Conservation (phyloP, 2,888 invertebrate species). For the Eumacrocentrus americanus region DNA sequence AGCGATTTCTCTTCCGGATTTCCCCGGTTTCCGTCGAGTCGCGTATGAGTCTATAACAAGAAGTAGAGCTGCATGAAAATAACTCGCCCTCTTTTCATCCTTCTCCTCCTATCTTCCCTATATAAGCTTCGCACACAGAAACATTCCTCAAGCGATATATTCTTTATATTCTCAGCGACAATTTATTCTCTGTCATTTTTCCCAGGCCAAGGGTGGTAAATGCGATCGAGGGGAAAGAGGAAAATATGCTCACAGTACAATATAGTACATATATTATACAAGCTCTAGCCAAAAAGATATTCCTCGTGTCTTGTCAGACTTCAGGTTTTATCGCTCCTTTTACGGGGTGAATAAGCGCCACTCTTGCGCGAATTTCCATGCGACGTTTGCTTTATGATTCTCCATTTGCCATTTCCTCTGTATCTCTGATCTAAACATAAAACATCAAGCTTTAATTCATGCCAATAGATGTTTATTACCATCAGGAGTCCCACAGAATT, state of each 20-base stretch:
- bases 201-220: slow-evolving; percentile 34
- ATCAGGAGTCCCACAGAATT: no score
- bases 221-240: slow-evolving; percentile 20
- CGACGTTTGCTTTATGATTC: slow-evolving; percentile 49
- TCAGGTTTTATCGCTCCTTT: slow-evolving; percentile 53
- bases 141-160: slow-evolving; percentile 32
- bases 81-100: slow-evolving; percentile 17
- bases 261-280: not conserved
- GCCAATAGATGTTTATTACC: no score
- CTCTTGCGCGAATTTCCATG: slow-evolving; percentile 55
- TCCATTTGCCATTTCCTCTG: slow-evolving; percentile 39
- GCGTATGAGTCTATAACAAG: slow-evolving; percentile 32
- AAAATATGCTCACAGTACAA: slow-evolving; percentile 19
- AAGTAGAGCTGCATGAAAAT: slow-evolving; percentile 27
- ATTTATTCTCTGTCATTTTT: slow-evolving; percentile 55
- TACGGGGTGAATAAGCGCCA: slow-evolving; percentile 52
- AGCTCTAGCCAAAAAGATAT: slow-evolving; percentile 28
- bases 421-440: slow-evolving; percentile 3
- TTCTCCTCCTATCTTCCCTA: slow-evolving; percentile 7
- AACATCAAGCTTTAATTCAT: no score
- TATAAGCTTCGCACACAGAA: slow-evolving; percentile 8
- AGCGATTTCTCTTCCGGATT: slow-evolving; percentile 49
- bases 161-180: slow-evolving; percentile 46
- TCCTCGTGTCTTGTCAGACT: slow-evolving; percentile 28
- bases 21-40: slow-evolving; percentile 29